Evolutionary conservation across 2,797 vertebrate genomes (phyloP), one percentile per base, ranked within the genome.

Genomic region (Muraenolepis orangiensis): DNA sequence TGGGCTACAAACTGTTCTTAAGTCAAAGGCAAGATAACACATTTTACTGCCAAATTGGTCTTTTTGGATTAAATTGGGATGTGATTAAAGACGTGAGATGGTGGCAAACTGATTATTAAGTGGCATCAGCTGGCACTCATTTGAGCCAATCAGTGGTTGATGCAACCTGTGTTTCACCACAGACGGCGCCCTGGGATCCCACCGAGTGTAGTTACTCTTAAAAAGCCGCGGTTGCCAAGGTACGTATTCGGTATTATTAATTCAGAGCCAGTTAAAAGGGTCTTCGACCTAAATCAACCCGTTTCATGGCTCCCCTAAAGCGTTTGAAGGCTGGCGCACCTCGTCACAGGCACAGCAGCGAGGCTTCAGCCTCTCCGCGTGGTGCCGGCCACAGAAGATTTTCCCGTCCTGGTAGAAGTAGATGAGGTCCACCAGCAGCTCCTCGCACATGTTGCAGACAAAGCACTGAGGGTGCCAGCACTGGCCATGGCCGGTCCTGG

Each of bases 401-500:
- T 98, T 98, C 73, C 97, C 96, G 0, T 99, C 98, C 84, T 98
- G 97, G 88, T 96, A 94, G 90, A 99, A 99, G 92, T 99, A 99
- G 93, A 99, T 99, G 78, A 99, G 91, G 87, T 99, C 98, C 3
- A 99, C 98, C 87, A 99, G 88, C 66, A 99, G 93, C 87, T 99
- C 98, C 0, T 95, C 95, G 85, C 98, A 99, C 84, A 96, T 91
- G 0, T 93, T 91, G 91, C 98, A 99, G 75, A 98, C 96, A 78
- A 99, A 99, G 91, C 98, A 99, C 1, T 96, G 94, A 4, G 98
- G 98, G 84, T 99, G 98, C 98, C 98, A 99, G 88, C 96, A 98
- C 72, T 96, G 91, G 0, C 95, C 96, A 0, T 98, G 97, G 18
- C 96, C 97, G 0, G 96, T 95, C n/a, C 96, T 93, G 0, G 96